A percentile compares a stretch with the other conserved stretches of the same genome.
These are phyloP conservation scores for Quadriops clusia DNA, from an alignment of 2,888 invertebrate genomes.

Conservation along the genomic window DNA sequence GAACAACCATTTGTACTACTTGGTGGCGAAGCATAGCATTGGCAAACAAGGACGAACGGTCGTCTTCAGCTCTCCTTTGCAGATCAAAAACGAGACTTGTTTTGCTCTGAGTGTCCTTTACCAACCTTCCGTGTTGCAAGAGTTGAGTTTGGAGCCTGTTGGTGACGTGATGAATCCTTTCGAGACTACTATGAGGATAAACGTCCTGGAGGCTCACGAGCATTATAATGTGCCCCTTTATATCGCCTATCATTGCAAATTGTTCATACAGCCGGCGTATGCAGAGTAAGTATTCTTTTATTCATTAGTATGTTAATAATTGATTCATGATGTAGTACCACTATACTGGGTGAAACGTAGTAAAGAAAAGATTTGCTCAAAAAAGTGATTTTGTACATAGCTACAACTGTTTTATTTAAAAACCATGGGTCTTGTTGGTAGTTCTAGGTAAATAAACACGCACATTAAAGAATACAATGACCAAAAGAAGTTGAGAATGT, in stretches of 20 bases:
- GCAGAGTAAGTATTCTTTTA: conserved; percentile 49
- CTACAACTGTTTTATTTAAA: too few species aligned
- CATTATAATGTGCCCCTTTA: conserved; percentile 64
- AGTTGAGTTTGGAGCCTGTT: conserved; percentile 48
- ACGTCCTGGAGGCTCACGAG: conserved; percentile 62
- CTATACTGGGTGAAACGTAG: too few species aligned
- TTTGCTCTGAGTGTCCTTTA: conserved; percentile 64
- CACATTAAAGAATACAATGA: too few species aligned
- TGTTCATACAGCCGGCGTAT: conserved; percentile 62
- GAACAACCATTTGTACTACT: conserved; percentile 46
- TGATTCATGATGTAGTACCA: too few species aligned
- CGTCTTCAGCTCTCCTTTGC: conserved; percentile 60
- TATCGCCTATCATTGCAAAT: conserved; percentile 68
- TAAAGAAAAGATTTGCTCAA: too few species aligned
- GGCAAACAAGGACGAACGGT: conserved; percentile 43
- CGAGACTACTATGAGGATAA: conserved; percentile 59
- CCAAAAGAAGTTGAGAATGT: too few species aligned
- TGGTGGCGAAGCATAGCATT: conserved; percentile 55
- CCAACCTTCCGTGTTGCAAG: conserved; percentile 57
- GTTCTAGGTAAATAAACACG: too few species aligned
- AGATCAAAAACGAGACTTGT: conserved; percentile 66
- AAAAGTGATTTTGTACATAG: too few species aligned
- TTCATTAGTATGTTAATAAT: neutral
- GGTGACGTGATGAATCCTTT: conserved; percentile 64
- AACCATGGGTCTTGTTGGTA: too few species aligned